Conservation (phyloP, 2,797 vertebrate species). For the Vireo griseus region DNA sequence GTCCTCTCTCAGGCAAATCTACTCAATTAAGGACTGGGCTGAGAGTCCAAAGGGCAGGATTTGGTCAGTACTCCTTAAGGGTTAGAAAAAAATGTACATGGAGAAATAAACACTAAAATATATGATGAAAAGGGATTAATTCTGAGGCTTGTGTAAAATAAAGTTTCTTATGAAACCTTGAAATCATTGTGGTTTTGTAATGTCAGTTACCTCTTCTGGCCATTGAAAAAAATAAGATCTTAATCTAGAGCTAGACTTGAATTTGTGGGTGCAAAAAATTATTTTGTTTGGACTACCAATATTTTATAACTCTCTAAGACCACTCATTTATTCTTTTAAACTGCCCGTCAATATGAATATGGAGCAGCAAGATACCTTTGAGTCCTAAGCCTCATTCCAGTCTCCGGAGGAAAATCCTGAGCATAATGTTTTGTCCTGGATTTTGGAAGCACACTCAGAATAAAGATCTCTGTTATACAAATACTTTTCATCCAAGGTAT, state of each 20-base stretch:
- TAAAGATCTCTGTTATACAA: background rate
- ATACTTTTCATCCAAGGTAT: background rate
- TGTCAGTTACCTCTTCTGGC: background rate
- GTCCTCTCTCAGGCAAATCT: background rate
- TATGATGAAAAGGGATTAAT: background rate
- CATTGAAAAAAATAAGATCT: background rate
- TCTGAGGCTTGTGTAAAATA: background rate
- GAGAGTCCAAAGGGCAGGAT: background rate
- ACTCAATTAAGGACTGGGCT: background rate
- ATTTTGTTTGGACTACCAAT: background rate
- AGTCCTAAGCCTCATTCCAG: background rate
- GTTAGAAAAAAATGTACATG: background rate
- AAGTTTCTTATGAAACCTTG: background rate
- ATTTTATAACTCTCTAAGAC: background rate
- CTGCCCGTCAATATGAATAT: background rate
- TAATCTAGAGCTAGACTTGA: background rate
- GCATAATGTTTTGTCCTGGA: background rate
- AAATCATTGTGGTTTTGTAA: background rate
- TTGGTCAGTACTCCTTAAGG: background rate
- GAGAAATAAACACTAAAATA: background rate
- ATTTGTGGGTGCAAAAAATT: background rate
- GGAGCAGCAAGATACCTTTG: background rate
- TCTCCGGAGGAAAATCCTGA: background rate
- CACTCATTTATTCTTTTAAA: background rate
- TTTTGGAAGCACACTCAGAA: background rate